A percentile compares a stretch with the other conserved stretches of the same genome.
These are phyloP conservation scores for Falco naumanni DNA, from an alignment of 2,797 vertebrate species.

Conservation along the genomic window DNA sequence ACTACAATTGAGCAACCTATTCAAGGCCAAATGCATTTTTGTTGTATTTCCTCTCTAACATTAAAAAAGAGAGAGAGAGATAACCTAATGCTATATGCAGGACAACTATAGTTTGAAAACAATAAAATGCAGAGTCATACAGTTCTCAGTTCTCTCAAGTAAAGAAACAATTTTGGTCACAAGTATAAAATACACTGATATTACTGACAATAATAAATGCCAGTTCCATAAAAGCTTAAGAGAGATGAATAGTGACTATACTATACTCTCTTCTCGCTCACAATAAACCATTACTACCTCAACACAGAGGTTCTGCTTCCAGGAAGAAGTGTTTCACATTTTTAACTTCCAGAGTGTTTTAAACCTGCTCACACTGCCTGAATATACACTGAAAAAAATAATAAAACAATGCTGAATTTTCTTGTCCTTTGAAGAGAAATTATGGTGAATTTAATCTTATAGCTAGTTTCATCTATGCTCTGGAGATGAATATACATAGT, in stretches of 20 bases:
- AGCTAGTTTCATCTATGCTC: not conserved
- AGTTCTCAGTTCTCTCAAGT: not conserved
- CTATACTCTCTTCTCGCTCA: not conserved
- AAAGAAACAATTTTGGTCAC: not conserved
- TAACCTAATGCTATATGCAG: not conserved
- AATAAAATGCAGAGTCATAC: not conserved
- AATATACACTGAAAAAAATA: slow-evolving; percentile 18
- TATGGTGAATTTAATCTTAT: not conserved
- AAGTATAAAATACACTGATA: not conserved
- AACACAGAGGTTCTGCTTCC: not conserved
- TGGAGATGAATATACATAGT: slow-evolving; percentile 5
- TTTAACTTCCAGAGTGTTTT: not conserved
- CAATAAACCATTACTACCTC: not conserved
- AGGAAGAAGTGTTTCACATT: not conserved
- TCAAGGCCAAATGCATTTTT: not conserved
- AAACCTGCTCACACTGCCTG: not conserved
- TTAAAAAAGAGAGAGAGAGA: not conserved
- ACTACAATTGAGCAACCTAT: not conserved
- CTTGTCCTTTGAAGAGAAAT: not conserved
- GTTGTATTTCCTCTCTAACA: not conserved
- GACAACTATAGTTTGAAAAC: not conserved
- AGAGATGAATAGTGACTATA: not conserved
- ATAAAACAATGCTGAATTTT: not conserved
- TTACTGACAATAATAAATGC: not conserved
- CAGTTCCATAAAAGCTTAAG: not conserved